These are phyloP conservation scores for Ganaspis sp. DNA, from an alignment of 1,140 invertebrate genomes.

Conservation along the genomic window DNA sequence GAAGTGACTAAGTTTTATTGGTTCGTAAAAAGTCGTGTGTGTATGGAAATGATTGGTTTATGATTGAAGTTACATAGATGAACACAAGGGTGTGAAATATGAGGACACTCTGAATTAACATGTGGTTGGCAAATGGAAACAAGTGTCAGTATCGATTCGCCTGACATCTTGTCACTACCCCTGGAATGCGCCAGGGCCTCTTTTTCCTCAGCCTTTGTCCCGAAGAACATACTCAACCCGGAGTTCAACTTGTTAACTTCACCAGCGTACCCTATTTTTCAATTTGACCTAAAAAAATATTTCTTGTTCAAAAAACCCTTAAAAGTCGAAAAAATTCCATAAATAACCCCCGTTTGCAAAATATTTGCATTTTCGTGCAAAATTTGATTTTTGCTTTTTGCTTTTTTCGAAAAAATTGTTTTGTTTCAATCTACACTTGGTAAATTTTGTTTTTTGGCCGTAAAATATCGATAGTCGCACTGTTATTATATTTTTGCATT, in stretches of 20 bases:
- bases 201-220: not conserved
- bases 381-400: too few species aligned
- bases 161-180: constrained; percentile 33
- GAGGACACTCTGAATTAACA: not conserved
- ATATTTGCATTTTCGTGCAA: too few species aligned
- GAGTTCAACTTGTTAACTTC: constrained; percentile 5
- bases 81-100: not conserved
- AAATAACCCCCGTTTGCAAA: too few species aligned
- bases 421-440: too few species aligned
- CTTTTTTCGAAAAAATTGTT: too few species aligned
- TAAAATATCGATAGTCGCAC: too few species aligned
- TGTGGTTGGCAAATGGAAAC: constrained; percentile 25
- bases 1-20: too few species aligned
- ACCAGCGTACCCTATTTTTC: not conserved
- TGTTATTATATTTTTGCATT: too few species aligned
- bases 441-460: too few species aligned
- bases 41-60: too few species aligned
- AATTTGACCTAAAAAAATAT: too few species aligned
- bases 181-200: not conserved
- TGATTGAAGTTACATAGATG: constrained; percentile 37
- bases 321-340: not conserved
- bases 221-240: not conserved
- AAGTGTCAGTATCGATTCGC: constrained; percentile 53
- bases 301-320: not conserved
- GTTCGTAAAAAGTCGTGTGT: too few species aligned